Percentiles rank a stretch among this genome's conserved stretches.
Evolutionary conservation across 2,888 invertebrate species (phyloP).

Genomic region (Taphrorychus bicolor): DNA sequence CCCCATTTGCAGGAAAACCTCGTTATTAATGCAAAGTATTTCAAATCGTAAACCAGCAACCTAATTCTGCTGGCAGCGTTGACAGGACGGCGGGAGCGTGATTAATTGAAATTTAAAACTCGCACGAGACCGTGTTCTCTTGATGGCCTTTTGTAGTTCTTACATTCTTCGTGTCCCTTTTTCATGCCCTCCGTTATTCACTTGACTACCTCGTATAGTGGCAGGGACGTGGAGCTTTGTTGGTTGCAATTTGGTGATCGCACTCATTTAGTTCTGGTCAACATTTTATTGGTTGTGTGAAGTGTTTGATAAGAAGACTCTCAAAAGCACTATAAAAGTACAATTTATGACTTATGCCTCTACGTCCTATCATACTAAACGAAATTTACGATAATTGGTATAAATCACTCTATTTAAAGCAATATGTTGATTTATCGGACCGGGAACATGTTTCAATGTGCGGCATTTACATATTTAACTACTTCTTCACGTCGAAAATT

Average conservation of each 20-base stretch:
- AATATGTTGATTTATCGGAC: slow-evolving; percentile 42
- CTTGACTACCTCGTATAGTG: background rate
- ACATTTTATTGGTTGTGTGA: too few species aligned
- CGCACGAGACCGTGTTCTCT: slow-evolving; percentile 43
- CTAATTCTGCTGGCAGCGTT: slow-evolving; percentile 14
- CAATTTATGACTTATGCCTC: slow-evolving; percentile 39
- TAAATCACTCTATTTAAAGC: slow-evolving; percentile 49
- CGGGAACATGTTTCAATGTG: slow-evolving; percentile 30
- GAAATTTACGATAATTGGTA: slow-evolving; percentile 48
- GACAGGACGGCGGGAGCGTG: slow-evolving; percentile 34
- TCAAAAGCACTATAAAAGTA: too few species aligned
- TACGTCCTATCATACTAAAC: slow-evolving; percentile 45
- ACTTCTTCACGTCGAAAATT: slow-evolving; percentile 40
- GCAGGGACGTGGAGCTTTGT: too few species aligned
- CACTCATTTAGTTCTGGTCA: too few species aligned
- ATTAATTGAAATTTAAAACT: slow-evolving; percentile 49
- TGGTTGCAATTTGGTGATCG: too few species aligned
- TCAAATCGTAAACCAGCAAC: slow-evolving; percentile 19
- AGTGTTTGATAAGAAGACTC: too few species aligned
- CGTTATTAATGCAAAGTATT: slow-evolving; percentile 6
- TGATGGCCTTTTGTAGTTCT: slow-evolving; percentile 48
- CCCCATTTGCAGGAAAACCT: slow-evolving; percentile 4
- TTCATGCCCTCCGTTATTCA: slow-evolving; percentile 7
- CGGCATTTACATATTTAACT: slow-evolving; percentile 41
- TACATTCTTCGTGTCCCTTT: slow-evolving; percentile 40